Percentiles rank a stretch among this genome's conserved stretches.
These are phyloP conservation scores for Chondrosia reniformis DNA, from an alignment of 37 sponge, comb jelly and placozoan genomes.

Conservation along the genomic window DNA sequence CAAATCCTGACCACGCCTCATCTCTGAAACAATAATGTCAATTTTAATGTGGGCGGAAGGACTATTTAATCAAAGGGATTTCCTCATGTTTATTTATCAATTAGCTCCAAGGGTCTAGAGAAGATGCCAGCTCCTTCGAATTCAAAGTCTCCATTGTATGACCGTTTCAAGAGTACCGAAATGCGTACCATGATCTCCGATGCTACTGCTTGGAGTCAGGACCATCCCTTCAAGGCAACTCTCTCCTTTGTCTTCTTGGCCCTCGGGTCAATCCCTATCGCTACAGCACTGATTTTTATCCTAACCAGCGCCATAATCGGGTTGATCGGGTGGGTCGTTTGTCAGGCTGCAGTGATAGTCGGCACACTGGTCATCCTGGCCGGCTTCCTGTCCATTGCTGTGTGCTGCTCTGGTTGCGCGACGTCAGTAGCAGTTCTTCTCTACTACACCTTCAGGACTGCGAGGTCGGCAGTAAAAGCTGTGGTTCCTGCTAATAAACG, in stretches of 20 bases:
- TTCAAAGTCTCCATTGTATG: too few species aligned
- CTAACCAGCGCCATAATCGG: not conserved
- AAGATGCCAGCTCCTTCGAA: too few species aligned
- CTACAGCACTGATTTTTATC: not conserved
- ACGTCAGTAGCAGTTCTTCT: not conserved
- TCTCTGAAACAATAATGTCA: too few species aligned
- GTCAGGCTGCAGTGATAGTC: not conserved
- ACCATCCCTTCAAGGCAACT: conserved; percentile 13
- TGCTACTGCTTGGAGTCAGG: not conserved
- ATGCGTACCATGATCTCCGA: too few species aligned
- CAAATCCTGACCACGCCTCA: too few species aligned
- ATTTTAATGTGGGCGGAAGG: too few species aligned
- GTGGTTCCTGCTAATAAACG: not conserved
- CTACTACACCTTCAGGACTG: not conserved
- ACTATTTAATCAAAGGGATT: too few species aligned
- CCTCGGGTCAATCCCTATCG: not conserved
- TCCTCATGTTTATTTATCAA: too few species aligned
- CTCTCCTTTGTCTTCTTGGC: not conserved
- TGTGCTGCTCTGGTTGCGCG: conserved; percentile 12
- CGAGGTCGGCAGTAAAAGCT: not conserved
- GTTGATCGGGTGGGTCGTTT: conserved; percentile 5
- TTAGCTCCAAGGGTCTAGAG: too few species aligned
- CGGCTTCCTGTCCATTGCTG: not conserved
- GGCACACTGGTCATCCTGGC: not conserved
- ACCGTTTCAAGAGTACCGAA: too few species aligned